Conservation (phyloP, 1,140 invertebrate genomes). For the Drosophila funebris region DNA sequence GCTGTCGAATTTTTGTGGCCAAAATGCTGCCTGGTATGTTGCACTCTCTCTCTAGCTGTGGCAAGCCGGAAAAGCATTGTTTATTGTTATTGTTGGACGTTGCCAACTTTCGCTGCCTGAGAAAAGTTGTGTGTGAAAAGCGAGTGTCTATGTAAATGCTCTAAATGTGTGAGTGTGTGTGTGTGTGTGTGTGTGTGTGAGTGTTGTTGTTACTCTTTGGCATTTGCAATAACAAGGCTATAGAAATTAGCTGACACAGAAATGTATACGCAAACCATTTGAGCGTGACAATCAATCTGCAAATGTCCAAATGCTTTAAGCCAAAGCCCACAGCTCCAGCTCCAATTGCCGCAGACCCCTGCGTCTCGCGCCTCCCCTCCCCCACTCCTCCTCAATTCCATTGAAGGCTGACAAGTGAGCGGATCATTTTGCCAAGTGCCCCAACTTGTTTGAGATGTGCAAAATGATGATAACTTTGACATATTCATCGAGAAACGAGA, state of each 20-base stretch:
- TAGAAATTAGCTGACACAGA: conserved; percentile 50
- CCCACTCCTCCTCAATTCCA: neutral
- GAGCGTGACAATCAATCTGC: conserved; percentile 41
- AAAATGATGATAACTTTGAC: conserved; percentile 50
- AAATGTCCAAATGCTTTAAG: conserved; percentile 25
- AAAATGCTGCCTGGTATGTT: conserved; percentile 43
- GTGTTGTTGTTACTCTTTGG: conserved; percentile 7
- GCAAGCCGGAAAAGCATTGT: conserved; percentile 53
- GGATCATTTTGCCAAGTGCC: conserved; percentile 29
- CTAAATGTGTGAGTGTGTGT: neutral
- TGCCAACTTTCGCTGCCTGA: conserved; percentile 53
- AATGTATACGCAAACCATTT: conserved; percentile 19
- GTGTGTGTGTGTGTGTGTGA: conserved; percentile 4
- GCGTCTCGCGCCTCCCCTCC: neutral
- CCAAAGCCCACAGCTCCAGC: conserved; percentile 11
- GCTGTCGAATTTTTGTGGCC: conserved; percentile 25
- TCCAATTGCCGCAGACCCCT: neutral
- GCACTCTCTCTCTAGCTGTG: conserved; percentile 37
- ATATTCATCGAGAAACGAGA: conserved; percentile 38
- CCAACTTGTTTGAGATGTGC: conserved; percentile 41
- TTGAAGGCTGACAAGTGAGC: conserved; percentile 44
- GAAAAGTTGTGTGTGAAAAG: conserved; percentile 55
- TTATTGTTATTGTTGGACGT: conserved; percentile 33
- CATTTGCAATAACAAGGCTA: conserved; percentile 54
- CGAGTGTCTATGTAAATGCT: conserved; percentile 39